Percentiles rank a stretch among this genome's conserved stretches.
Evolutionary conservation across 2,888 invertebrate species (phyloP).

Genomic region (Tetranychus piercei): DNA sequence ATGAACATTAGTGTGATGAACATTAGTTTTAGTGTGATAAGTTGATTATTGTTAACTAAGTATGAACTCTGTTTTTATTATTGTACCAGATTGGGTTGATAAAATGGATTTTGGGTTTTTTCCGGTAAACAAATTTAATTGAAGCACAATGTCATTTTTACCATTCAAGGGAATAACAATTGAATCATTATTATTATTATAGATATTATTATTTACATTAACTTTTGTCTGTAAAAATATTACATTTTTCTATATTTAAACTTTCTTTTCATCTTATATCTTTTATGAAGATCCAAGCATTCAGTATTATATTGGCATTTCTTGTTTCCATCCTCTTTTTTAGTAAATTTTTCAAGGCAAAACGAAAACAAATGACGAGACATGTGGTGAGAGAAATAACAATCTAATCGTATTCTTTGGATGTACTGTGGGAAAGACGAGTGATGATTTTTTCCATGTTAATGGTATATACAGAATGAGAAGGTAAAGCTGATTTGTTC

Average conservation of each 20-base stretch:
- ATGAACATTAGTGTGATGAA: no score
- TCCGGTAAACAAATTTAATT: no score
- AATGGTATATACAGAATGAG: constrained; percentile 15
- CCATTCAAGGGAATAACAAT: background rate
- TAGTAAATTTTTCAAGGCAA: no score
- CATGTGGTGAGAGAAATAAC: background rate
- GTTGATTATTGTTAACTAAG: no score
- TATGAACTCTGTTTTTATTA: no score
- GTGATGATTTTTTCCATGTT: constrained; percentile 14
- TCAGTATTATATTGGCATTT: no score
- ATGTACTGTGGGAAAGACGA: background rate
- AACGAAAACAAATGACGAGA: no score
- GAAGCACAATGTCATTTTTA: background rate
- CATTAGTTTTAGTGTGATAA: no score
- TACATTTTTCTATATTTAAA: background rate
- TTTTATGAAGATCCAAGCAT: no score
- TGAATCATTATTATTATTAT: background rate
- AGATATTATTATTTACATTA: background rate
- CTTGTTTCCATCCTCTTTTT: no score
- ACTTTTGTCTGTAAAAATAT: background rate
- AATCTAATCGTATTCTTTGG: background rate
- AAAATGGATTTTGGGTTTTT: no score
- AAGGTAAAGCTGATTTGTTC: constrained; percentile 10
- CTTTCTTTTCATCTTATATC: background rate
- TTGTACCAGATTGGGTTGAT: no score